Conservation (phyloP, 2,797 vertebrate genomes). For the Bovichtus diacanthus region DNA sequence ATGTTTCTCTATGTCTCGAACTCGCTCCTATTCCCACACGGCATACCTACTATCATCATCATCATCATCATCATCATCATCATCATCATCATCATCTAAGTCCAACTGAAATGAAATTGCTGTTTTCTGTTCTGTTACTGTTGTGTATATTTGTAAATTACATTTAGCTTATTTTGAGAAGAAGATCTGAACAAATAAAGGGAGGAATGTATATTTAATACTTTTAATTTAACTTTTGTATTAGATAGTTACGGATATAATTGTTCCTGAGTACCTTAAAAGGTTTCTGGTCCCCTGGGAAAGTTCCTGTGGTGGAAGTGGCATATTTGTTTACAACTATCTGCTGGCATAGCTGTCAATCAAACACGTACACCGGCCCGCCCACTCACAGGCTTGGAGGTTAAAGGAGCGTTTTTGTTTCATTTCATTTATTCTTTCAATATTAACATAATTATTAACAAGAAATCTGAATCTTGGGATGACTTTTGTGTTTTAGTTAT, state of each 20-base stretch:
- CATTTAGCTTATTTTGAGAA: background rate
- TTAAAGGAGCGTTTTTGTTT: background rate
- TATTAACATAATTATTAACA: background rate
- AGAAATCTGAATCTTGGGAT: background rate
- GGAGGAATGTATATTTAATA: background rate
- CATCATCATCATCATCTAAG: conserved; percentile 7
- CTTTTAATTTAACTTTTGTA: background rate
- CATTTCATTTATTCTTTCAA: background rate
- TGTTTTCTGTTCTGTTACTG: background rate
- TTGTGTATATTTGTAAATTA: conserved; percentile 2
- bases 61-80: background rate
- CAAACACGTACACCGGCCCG: background rate
- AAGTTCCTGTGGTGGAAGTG: background rate
- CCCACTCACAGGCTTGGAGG: background rate
- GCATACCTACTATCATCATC: background rate
- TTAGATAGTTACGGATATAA: background rate
- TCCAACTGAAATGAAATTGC: conserved; percentile 5
- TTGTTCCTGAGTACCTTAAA: background rate
- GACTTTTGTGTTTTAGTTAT: background rate
- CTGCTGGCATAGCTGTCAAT: background rate
- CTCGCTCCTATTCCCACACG: conserved; percentile 17
- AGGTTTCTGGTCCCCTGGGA: background rate
- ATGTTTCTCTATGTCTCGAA: conserved; percentile 15
- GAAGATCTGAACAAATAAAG: background rate
- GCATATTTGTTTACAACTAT: background rate